Evolutionary conservation across 2,797 vertebrate species (phyloP), one percentile per base, ranked within the genome.

Genomic region (Eutrigla gurnardus): DNA sequence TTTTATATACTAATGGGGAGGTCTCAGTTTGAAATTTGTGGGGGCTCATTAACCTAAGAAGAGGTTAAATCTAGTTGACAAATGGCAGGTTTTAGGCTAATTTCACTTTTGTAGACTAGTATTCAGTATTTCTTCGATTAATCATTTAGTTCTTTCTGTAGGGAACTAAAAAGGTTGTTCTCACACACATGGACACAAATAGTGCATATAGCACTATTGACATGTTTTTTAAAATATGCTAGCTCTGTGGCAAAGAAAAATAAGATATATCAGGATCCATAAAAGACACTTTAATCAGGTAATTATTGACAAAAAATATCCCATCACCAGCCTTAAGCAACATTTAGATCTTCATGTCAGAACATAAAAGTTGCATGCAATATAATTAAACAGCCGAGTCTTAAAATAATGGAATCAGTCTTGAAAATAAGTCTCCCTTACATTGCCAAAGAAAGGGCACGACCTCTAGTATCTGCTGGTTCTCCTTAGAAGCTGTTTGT

Each of bases 401-500:
- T 32, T 37, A 61, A 60, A 72, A 46, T 18, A 18, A 32, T 11
- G 7, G 1, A 54, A 14, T 5, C 15, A 33, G 17, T 55, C 17
- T 7, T 3, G 6, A n/a, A 60, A 75, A 60, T 25, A 52, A 61
- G 46, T 3, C 11, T 0, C 15, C 15, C 3, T 36, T 11, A 64
- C 17, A 18, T n/a, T n/a, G 14, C 39, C 18, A 54, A 62, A n/a
- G 15, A 47, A n/a, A 47, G 46, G 46, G 17, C 46, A 47, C 17
- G 46, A 47, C 46, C 46, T 47, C 46, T 25, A 49, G 52, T 2
- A 13, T 37, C 32, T 35, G 46, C 61, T 46, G 5, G 1, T n/a
- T 45, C 8, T 36, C 58, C 49, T 73, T 49, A 66, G 10, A n/a
- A 36, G 55, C 53, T 13, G 25, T 55, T 50, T 58, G 60, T 67